Base-by-base conservation (phyloP, 2,888 invertebrate species). In the Smittia aterrima region DNA sequence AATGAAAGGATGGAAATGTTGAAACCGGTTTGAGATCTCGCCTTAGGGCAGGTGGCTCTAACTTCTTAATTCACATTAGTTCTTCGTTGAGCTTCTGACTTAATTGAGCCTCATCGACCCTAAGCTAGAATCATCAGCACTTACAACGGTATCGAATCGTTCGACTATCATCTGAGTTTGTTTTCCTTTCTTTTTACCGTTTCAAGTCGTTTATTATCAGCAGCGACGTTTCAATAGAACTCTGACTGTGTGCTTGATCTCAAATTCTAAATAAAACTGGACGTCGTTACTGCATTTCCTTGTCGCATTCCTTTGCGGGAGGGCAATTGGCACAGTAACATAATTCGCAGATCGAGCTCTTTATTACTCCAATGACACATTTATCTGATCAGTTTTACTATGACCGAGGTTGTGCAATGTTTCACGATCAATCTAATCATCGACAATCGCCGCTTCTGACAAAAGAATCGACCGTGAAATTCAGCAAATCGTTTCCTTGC, bases 201-300 rank as follows among this genome's bases (percentile, higher is more conserved):
- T 47, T 6, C 16, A 11, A 47, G 16, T 47, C 47, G 11, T 47
- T 47, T 32, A 32, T 32, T 32, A 32, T 32, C 32, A 47, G 11
- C 47, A 47, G 16, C 11, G 11, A 47, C 16, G 11, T 47, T 16
- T 16, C 11, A 47, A 47, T 47, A n/a, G 16, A n/a, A n/a, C 11
- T 2, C 47, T 47, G 11, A 2, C 16, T 47, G 47, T 47, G 47
- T 47, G 47, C 16, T 47, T n/a, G 47, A 47, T 47, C 68, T 68
- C 68, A 41, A 41, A 68, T 68, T 68, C 68, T 68, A 68, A 66
- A 32, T 68, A 66, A 47, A 47, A 47, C 47, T 47, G n/a, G 47
- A 47, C 32, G 3, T 32, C 4, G 32, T 9, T 32, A 9, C 32
- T 47, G 47, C 47, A 47, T n/a, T 47, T 47, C 47, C 47, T 47